Percentiles rank a stretch among this genome's conserved stretches.
Conservation (phyloP, 2,888 invertebrate species). For the Amaurobius ferox region DNA sequence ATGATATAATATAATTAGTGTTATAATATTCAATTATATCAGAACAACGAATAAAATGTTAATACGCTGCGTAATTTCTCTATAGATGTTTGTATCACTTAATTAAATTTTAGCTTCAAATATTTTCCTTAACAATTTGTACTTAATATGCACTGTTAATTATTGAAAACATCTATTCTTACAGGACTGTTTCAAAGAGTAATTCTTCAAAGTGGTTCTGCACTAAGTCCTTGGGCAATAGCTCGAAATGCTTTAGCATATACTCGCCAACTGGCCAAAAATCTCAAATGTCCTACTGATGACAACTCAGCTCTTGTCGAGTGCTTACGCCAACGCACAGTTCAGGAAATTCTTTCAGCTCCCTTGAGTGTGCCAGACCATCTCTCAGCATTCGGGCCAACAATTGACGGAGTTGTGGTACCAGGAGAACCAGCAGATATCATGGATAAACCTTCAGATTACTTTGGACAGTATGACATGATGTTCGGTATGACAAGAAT, state of each 20-base stretch:
- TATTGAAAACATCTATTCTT: not conserved
- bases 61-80: too few species aligned
- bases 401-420: slow-evolving; percentile 95
- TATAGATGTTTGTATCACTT: too few species aligned
- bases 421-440: slow-evolving; percentile 81
- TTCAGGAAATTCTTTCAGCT: slow-evolving; percentile 78
- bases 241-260: slow-evolving; percentile 82
- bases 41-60: too few species aligned
- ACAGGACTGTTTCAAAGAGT: slow-evolving; percentile 86
- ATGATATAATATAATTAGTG: too few species aligned
- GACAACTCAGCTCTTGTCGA: slow-evolving; percentile 73
- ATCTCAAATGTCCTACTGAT: slow-evolving; percentile 82
- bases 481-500: slow-evolving; percentile 80
- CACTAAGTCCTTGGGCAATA: slow-evolving; percentile 86
- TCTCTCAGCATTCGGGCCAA: slow-evolving; percentile 93
- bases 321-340: slow-evolving; percentile 81
- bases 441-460: slow-evolving; percentile 71
- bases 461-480: slow-evolving; percentile 77
- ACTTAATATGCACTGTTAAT: too few species aligned
- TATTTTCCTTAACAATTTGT: too few species aligned
- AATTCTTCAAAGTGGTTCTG: slow-evolving; percentile 86
- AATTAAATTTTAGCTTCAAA: too few species aligned
- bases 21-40: too few species aligned
- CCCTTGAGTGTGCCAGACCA: slow-evolving; percentile 81
- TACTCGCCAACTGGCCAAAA: slow-evolving; percentile 74